A percentile compares a stretch with the other conserved stretches of the same genome.
Evolutionary conservation across 2,797 vertebrate species (phyloP).

Genomic region (Oophaga sylvatica): DNA sequence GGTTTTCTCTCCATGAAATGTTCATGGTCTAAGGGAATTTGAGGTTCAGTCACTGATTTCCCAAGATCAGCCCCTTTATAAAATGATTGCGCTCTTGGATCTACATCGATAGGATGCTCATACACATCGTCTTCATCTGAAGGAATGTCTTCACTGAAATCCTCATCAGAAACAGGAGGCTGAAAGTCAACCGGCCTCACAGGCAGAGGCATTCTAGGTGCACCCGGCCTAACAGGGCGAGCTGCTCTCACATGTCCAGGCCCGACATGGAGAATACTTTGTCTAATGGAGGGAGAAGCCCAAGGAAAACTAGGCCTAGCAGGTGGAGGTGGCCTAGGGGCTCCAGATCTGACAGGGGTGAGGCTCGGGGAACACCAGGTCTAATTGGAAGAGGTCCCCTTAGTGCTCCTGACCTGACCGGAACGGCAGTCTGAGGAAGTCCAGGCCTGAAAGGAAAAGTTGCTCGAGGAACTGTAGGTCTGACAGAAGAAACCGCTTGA

Average conservation of each 20-base stretch:
- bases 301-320: neutral
- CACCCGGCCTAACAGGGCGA: slow-evolving; percentile 3
- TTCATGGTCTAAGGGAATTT: neutral
- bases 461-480: neutral
- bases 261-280: neutral
- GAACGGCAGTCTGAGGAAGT: slow-evolving; percentile 58
- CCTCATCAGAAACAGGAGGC: neutral
- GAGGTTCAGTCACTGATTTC: neutral
- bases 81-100: neutral
- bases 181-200: neutral
- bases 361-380: neutral
- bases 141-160: neutral
- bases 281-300: neutral
- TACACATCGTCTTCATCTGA: neutral
- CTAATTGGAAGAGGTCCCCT: neutral
- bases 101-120: neutral
- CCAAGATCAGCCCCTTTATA: neutral
- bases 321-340: neutral
- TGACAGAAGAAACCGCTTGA: neutral
- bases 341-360: neutral
- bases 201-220: neutral
- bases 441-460: neutral
- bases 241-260: neutral
- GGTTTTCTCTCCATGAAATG: neutral
- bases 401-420: slow-evolving; percentile 52